A percentile compares a stretch with the other conserved stretches of the same genome.
Conservation (phyloP, 1,140 invertebrate species). For the Brachionus asplanchnoidis region DNA sequence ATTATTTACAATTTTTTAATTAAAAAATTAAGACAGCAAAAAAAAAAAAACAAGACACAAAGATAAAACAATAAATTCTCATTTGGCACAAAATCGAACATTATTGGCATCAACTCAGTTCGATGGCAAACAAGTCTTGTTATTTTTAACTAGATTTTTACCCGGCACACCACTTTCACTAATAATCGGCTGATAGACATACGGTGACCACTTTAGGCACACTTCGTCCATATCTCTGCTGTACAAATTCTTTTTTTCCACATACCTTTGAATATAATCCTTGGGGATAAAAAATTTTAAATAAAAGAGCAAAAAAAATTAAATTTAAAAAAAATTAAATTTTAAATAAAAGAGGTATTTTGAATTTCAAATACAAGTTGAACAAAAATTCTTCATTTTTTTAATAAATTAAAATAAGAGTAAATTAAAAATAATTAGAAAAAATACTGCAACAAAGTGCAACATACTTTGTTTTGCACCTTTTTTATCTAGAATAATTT, state of each 20-base stretch:
- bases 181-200: constrained; percentile 24
- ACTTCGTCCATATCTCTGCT: background rate
- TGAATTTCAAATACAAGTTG: too few relatives aligned
- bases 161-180: background rate
- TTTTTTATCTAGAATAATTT: too few relatives aligned
- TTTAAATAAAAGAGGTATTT: too few relatives aligned
- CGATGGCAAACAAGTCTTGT: background rate
- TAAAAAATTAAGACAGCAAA: constrained; percentile 9
- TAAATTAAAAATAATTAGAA: too few relatives aligned
- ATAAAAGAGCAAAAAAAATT: background rate
- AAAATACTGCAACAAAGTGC: too few relatives aligned
- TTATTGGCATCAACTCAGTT: background rate
- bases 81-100: background rate
- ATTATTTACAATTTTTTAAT: constrained; percentile 24
- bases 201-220: constrained; percentile 20
- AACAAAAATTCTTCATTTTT: too few relatives aligned
- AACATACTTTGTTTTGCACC: too few relatives aligned
- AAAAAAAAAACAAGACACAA: background rate
- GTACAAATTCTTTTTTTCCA: constrained; percentile 12
- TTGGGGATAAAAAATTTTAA: background rate
- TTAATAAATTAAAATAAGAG: too few relatives aligned
- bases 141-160: background rate
- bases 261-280: constrained; percentile 23
- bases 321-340: too few relatives aligned
- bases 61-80: background rate